phyloP scores from a whole-genome alignment of 2,797 vertebrate genomes.

The Nyctibius grandis region DNA sequence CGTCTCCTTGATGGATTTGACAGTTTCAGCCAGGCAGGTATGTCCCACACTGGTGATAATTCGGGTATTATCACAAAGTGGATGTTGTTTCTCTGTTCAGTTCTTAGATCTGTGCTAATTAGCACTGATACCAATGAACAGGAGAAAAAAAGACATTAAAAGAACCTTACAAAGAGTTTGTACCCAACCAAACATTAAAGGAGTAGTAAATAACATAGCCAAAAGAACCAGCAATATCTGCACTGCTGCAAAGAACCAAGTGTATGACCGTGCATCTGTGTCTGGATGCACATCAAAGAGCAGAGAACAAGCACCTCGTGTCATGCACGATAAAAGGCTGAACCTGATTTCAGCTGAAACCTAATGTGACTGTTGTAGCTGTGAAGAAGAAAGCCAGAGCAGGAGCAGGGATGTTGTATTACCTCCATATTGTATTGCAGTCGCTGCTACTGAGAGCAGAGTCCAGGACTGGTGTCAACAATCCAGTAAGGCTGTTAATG shows the following conservation, averaged over 20 bases:
- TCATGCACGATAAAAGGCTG: background rate
- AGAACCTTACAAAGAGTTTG: background rate
- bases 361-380: background rate
- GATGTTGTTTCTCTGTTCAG: background rate
- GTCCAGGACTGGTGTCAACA: background rate
- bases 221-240: background rate
- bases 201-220: background rate
- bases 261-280: no score
- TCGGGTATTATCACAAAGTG: background rate
- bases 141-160: background rate
- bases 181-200: background rate
- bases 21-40: conserved; percentile 69
- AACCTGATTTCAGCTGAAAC: background rate
- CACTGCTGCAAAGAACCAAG: background rate
- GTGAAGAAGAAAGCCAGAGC: background rate
- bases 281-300: background rate
- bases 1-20: conserved; percentile 74
- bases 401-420: background rate
- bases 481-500: background rate
- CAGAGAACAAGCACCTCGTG: background rate
- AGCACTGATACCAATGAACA: background rate
- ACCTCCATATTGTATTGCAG: background rate
- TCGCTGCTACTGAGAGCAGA: background rate
- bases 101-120: background rate
- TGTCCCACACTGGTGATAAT: background rate